A percentile compares a stretch with the other conserved stretches of the same genome.
Conservation (phyloP, 2,888 invertebrate species). For the Ophioninae sp. region DNA sequence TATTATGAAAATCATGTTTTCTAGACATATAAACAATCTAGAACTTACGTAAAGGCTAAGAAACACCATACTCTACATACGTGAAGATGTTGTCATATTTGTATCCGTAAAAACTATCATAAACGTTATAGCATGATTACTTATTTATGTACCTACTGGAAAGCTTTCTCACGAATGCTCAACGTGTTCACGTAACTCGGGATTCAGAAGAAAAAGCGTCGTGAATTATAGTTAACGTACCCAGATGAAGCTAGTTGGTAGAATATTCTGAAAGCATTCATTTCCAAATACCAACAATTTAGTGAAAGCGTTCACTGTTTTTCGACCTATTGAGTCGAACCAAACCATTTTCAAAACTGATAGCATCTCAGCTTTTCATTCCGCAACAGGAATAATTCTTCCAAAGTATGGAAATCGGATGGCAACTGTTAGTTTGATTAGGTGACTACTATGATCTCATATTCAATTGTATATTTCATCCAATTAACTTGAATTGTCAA, state of each 20-base stretch:
- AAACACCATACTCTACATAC: background rate
- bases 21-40: background rate
- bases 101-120: background rate
- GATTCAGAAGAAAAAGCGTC: background rate
- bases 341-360: background rate
- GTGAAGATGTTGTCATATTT: background rate
- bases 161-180: background rate
- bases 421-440: background rate
- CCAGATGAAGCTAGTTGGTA: background rate
- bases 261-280: background rate
- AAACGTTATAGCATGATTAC: background rate
- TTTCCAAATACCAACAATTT: background rate
- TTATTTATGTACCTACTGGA: background rate
- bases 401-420: background rate
- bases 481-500: constrained; percentile 7
- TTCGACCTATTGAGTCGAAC: background rate
- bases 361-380: background rate
- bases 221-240: background rate
- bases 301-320: background rate
- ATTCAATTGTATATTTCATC: background rate
- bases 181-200: background rate
- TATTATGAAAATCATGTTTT: background rate
- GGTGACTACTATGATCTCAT: background rate
- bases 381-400: background rate
- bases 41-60: too few species aligned